These are phyloP conservation scores for Drosophila flavopinicola DNA, from an alignment of 2,888 invertebrate genomes.

Conservation along the genomic window DNA sequence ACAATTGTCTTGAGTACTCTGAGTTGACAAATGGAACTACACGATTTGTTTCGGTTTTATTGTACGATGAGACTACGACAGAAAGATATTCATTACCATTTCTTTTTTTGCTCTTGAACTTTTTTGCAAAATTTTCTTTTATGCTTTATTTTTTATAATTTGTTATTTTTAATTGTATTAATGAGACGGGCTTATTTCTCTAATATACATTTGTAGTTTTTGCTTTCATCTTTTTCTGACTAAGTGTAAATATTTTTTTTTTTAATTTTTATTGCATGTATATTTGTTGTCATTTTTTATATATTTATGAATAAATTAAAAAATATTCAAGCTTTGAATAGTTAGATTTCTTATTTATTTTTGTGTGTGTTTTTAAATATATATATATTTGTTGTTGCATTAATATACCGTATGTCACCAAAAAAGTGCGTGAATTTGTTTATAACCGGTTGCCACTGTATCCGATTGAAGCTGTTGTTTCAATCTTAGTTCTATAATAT, in stretches of 20 bases:
- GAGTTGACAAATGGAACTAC: constrained; percentile 75
- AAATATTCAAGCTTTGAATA: constrained; percentile 82
- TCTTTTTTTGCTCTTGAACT: constrained; percentile 56
- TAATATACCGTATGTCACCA: constrained; percentile 12
- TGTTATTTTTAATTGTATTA: constrained; percentile 77
- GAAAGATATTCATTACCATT: constrained; percentile 75
- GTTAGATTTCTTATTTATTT: constrained; percentile 63
- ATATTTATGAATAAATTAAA: constrained; percentile 79
- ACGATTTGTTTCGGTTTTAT: constrained; percentile 48
- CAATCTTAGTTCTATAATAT: constrained; percentile 8
- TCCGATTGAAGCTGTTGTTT: neutral
- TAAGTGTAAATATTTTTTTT: constrained; percentile 82
- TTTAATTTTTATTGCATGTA: constrained; percentile 46
- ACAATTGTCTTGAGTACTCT: constrained; percentile 84
- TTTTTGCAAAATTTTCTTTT: constrained; percentile 71
- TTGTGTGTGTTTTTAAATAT: constrained; percentile 31
- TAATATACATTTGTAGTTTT: constrained; percentile 79
- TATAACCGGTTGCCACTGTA: too few species aligned
- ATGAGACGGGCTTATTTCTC: constrained; percentile 83
- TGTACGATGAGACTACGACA: constrained; percentile 79
- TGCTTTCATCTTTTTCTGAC: constrained; percentile 64
- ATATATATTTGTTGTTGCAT: constrained; percentile 13
- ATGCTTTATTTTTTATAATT: constrained; percentile 59
- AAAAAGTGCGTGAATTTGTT: constrained; percentile 1
- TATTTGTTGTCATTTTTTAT: constrained; percentile 59